Conservation (phyloP, 2,888 invertebrate genomes). For the Lycophotia porphyrea region DNA sequence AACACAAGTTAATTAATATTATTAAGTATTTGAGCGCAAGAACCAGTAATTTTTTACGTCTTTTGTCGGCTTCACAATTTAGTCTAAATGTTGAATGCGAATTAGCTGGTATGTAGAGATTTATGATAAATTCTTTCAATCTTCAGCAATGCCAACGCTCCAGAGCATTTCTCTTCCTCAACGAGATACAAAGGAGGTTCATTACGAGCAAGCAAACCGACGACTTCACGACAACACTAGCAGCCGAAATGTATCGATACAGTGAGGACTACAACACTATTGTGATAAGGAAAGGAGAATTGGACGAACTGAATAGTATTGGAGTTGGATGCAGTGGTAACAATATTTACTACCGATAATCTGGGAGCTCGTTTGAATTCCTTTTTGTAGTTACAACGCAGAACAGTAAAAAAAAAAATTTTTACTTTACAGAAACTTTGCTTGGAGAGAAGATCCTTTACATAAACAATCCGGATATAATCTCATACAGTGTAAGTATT, state of each 20-base stretch:
- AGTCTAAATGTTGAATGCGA: not conserved
- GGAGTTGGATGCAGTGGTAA: slow-evolving; percentile 98
- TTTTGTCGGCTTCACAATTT: not conserved
- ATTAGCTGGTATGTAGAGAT: not conserved
- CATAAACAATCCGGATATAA: slow-evolving; percentile 78
- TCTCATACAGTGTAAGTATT: slow-evolving; percentile 80
- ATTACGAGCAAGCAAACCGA: slow-evolving; percentile 93
- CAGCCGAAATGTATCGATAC: slow-evolving; percentile 96
- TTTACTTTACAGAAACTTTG: slow-evolving; percentile 79
- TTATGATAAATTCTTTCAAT: slow-evolving; percentile 5
- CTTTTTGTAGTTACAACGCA: not conserved
- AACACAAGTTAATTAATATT: not conserved
- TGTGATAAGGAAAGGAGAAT: slow-evolving; percentile 95
- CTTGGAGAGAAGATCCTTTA: slow-evolving; percentile 83
- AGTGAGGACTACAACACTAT: slow-evolving; percentile 96
- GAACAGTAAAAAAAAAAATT: not conserved
- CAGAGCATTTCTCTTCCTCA: slow-evolving; percentile 96
- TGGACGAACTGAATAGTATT: slow-evolving; percentile 97
- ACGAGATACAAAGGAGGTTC: slow-evolving; percentile 95
- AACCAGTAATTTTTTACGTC: not conserved
- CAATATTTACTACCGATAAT: slow-evolving; percentile 40
- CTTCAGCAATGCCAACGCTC: slow-evolving; percentile 96
- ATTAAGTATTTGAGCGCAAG: not conserved
- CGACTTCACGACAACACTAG: slow-evolving; percentile 94
- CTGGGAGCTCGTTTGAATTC: not conserved